phyloP scores from a whole-genome alignment of 2,113 vertebrate genomes.

The Amphiprion ocellaris region DNA sequence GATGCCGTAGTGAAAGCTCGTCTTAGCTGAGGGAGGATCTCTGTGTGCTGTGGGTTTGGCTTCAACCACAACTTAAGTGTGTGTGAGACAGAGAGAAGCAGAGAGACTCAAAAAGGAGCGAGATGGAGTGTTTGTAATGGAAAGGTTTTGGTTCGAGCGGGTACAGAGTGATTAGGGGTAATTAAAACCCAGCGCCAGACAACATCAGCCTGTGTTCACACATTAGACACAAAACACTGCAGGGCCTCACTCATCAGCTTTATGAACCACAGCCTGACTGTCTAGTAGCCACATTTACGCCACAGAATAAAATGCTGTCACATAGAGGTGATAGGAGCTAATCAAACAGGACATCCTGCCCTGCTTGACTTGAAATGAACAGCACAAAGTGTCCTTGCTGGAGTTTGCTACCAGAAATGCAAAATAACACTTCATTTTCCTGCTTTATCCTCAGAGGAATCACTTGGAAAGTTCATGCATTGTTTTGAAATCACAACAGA shows the following conservation, averaged over 20 bases:
- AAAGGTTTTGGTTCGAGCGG: constrained; percentile 53
- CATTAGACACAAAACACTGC: constrained; percentile 51
- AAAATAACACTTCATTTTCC: neutral
- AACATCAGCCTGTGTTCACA: constrained; percentile 57
- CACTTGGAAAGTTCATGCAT: constrained; percentile 7
- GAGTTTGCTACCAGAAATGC: neutral
- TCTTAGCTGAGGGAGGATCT: constrained; percentile 62
- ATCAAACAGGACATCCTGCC: constrained; percentile 3
- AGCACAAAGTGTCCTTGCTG: neutral
- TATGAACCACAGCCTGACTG: constrained; percentile 44
- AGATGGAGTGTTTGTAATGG: constrained; percentile 50
- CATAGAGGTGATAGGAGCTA: neutral
- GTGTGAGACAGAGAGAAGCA: constrained; percentile 11
- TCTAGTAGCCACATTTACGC: constrained; percentile 6
- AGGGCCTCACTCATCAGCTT: constrained; percentile 32
- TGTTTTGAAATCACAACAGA: neutral
- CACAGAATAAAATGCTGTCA: constrained; percentile 11
- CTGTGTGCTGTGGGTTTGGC: constrained; percentile 67
- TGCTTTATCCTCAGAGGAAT: neutral
- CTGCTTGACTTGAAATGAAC: neutral
- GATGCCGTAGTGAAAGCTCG: constrained; percentile 70
- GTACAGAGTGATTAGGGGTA: constrained; percentile 63
- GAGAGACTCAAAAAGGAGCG: constrained; percentile 10
- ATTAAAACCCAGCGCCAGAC: constrained; percentile 67
- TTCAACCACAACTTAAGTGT: constrained; percentile 2